These are phyloP conservation scores for Myiotriccus ornatus DNA, from an alignment of 2,797 vertebrate species.

Conservation along the genomic window DNA sequence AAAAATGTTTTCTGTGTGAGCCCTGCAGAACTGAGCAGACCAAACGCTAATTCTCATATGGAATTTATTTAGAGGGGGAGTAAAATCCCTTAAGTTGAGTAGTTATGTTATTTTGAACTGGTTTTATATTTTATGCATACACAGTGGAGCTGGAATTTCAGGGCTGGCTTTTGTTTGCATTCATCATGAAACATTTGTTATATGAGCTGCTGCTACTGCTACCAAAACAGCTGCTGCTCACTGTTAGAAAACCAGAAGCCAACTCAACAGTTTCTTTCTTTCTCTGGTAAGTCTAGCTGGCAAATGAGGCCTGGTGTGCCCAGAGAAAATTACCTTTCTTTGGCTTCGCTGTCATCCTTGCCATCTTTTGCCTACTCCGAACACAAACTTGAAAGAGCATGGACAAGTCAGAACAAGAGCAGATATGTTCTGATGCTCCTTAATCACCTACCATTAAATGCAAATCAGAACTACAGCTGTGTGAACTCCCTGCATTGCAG, in stretches of 20 bases:
- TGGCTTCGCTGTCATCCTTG: background rate
- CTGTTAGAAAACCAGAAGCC: constrained; percentile 48
- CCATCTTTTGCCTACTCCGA: background rate
- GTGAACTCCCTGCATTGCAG: background rate
- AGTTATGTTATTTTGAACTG: constrained; percentile 69
- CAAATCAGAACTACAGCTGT: background rate
- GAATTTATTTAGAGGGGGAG: constrained; percentile 70
- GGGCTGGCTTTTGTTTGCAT: constrained; percentile 75
- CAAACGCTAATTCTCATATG: constrained; percentile 67
- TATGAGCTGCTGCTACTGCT: constrained; percentile 74
- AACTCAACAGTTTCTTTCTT: constrained; percentile 38
- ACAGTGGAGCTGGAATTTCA: constrained; percentile 72
- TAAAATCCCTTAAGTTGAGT: constrained; percentile 27
- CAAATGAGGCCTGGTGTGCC: background rate
- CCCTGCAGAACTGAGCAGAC: constrained; percentile 44
- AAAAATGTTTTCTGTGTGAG: constrained; percentile 58
- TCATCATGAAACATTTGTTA: constrained; percentile 76
- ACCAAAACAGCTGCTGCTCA: constrained; percentile 66
- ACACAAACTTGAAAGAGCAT: background rate
- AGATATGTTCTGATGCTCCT: background rate
- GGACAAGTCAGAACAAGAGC: background rate
- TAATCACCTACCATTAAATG: background rate
- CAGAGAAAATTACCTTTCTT: background rate
- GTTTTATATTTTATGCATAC: constrained; percentile 63
- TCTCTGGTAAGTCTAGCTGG: background rate